Evolutionary conservation across 2,113 vertebrate genomes (phyloP).

Genomic region (Gopherus evgoodei): DNA sequence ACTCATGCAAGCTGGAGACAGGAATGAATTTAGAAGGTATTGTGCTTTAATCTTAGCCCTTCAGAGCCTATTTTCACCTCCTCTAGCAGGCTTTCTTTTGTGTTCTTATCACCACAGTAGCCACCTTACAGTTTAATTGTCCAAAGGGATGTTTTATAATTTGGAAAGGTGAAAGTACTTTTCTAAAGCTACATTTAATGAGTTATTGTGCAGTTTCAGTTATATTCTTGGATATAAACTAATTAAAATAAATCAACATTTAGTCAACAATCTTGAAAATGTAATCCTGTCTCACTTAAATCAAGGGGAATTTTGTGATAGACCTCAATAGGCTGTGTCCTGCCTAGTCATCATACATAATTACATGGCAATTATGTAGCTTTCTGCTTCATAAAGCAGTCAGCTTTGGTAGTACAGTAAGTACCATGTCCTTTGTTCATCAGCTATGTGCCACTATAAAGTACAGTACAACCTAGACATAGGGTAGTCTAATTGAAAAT

Average conservation of each 20-base stretch:
- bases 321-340: not conserved
- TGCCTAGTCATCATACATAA: conserved; percentile 7
- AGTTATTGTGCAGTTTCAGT: not conserved
- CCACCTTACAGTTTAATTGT: not conserved
- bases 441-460: not conserved
- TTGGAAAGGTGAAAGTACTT: not conserved
- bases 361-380: not conserved
- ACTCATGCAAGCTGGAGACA: conserved; percentile 93
- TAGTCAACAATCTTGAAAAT: not conserved
- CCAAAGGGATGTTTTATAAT: not conserved
- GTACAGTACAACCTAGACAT: not conserved
- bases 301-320: not conserved
- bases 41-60: not conserved
- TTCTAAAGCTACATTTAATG: not conserved
- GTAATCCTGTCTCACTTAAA: not conserved
- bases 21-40: conserved; percentile 96
- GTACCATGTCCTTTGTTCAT: not conserved
- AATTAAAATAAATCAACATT: not conserved
- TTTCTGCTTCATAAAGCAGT: not conserved
- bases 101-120: not conserved
- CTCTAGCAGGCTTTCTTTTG: not conserved
- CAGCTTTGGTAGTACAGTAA: not conserved
- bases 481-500: not conserved
- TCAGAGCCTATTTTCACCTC: not conserved
- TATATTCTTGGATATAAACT: not conserved